Base-by-base conservation (phyloP, 2,888 invertebrate genomes). In the Odontocolon sp. region DNA sequence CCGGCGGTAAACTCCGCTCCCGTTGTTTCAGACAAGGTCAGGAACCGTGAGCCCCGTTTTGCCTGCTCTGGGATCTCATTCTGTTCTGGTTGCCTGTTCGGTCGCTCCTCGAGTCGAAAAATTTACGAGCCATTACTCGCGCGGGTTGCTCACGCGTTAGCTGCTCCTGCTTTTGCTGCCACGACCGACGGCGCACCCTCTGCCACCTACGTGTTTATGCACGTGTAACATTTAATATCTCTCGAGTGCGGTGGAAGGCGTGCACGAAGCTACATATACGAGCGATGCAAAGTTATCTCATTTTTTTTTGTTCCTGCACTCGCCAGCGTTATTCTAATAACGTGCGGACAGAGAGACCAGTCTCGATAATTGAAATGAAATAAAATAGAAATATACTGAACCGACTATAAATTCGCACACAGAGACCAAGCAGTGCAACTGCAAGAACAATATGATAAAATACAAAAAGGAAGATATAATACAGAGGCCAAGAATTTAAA, bases 41-140 rank as follows among this genome's bases (percentile, higher is more conserved):
- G 77, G 74, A 75, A 79, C 67, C 56, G 64, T 40, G 28, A 45
- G 45, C 42, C 33, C 26, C 21, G 66, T 71, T 67, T 68, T 50
- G 63, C 68, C 67, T 56, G 36, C 33, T 21, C 47, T n/a, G 16
- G 1, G 59, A 59, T 61, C 75, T 38, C 71, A 72, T 71, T 45
- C 45, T 50, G 47, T 52, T 59, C 36, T 68, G 26, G 52, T 9
- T 69, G 33, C 36, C 11, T 45, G 52, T 47, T 77, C 57, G 23
- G 26, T 45, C 61, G 68, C 52, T 40, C 50, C 63, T 68, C 71
- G 68, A 63, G 63, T 73, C 76, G n/a, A 79, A 83, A 82, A 82
- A 82, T 84, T 83, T 83, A 84, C 83, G 81, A 81, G 71, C 82
- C 83, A 83, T 84, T 83, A 83, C 81, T 80, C 81, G 54, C 57